These are phyloP conservation scores for Drosophila tristis DNA, from an alignment of 1,140 invertebrate species.

Conservation along the genomic window DNA sequence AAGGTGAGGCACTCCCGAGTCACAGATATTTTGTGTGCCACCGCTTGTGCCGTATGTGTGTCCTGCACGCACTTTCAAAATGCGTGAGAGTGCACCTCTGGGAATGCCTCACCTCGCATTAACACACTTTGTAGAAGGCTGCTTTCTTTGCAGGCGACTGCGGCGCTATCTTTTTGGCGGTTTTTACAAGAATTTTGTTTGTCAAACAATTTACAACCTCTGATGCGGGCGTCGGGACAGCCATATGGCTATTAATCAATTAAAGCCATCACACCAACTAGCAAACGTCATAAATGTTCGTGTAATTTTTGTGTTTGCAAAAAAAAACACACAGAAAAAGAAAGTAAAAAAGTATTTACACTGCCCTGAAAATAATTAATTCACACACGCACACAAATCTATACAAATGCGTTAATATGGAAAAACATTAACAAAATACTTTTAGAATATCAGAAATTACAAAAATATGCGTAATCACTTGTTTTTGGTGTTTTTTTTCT, in stretches of 20 bases:
- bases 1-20: too few species aligned
- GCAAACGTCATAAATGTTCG: constrained; percentile 12
- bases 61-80: too few species aligned
- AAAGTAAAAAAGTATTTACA: constrained; percentile 18
- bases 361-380: neutral
- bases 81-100: neutral
- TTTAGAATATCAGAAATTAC: constrained; percentile 4
- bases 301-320: constrained; percentile 15
- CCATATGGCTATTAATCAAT: constrained; percentile 40
- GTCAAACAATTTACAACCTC: constrained; percentile 20
- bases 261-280: constrained; percentile 11
- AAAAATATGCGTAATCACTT: constrained; percentile 69
- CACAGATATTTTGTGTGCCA: too few species aligned
- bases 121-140: neutral
- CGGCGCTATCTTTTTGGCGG: constrained; percentile 62
- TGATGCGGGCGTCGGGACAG: neutral
- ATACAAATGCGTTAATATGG: constrained; percentile 25
- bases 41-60: too few species aligned
- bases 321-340: neutral
- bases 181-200: constrained; percentile 62
- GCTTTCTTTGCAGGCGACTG: constrained; percentile 60
- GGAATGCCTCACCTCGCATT: neutral
- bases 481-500: constrained; percentile 33
- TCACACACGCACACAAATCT: too few species aligned
- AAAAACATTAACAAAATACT: constrained; percentile 25